phyloP scores from a whole-genome alignment of 2,113 vertebrate species.

The Podarcis raffonei region DNA sequence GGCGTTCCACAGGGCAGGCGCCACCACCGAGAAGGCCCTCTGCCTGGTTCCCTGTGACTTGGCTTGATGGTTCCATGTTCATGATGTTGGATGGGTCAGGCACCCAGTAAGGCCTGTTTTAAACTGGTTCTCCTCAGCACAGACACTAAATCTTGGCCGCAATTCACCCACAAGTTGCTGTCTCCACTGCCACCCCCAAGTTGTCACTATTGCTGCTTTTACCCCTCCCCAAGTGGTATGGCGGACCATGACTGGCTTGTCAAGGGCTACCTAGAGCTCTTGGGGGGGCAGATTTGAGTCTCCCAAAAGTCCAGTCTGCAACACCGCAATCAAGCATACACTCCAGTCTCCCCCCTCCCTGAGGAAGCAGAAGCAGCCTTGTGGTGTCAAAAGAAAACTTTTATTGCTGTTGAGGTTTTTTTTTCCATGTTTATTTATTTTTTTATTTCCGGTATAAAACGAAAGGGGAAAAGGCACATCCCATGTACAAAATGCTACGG shows the following conservation, averaged over 20 bases:
- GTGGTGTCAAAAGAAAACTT: background rate
- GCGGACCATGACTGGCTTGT: background rate
- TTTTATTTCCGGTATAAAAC: conserved; percentile 60
- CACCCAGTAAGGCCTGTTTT: background rate
- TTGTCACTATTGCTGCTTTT: background rate
- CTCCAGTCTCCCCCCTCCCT: background rate
- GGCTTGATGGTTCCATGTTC: too few relatives aligned
- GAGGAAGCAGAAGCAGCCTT: conserved; percentile 45
- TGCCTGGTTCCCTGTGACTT: too few relatives aligned
- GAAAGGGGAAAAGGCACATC: conserved; percentile 41
- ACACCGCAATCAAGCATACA: background rate
- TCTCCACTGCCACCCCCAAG: background rate
- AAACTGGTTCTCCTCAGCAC: background rate
- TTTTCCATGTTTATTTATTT: conserved; percentile 51
- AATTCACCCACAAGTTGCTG: background rate
- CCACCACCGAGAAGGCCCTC: too few relatives aligned
- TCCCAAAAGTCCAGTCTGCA: background rate
- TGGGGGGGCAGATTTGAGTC: background rate
- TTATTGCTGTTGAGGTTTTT: conserved; percentile 62
- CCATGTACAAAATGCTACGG: conserved; percentile 65
- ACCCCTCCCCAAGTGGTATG: background rate
- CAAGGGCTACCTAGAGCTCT: background rate
- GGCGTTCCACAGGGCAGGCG: too few relatives aligned
- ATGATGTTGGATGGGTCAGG: too few relatives aligned
- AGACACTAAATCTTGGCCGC: background rate